Evolutionary conservation across 1,140 invertebrate species (phyloP).

Genomic region (Formica selysi): DNA sequence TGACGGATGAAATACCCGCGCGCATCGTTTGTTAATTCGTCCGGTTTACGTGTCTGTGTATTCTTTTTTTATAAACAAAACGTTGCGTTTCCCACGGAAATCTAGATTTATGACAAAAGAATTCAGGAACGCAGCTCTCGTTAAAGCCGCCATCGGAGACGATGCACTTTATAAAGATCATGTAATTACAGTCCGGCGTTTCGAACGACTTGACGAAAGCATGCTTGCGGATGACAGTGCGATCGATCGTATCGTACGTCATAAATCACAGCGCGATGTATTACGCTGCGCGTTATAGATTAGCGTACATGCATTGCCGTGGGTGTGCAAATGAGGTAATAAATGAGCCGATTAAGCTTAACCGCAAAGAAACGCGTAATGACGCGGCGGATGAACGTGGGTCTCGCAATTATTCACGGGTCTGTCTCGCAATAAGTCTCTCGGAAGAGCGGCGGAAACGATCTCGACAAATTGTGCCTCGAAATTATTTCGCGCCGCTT

Average conservation of each 20-base stretch:
- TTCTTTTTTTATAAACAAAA: not conserved
- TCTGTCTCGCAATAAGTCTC: conserved; percentile 47
- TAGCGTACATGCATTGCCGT: conserved; percentile 36
- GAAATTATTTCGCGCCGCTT: conserved; percentile 52
- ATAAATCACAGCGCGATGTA: conserved; percentile 52
- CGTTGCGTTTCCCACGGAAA: not conserved
- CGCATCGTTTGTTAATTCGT: conserved; percentile 30
- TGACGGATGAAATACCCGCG: conserved; percentile 30
- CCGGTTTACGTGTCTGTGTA: conserved; percentile 27
- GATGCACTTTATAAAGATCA: not conserved
- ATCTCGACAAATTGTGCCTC: conserved; percentile 31
- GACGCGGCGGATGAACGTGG: conserved; percentile 35
- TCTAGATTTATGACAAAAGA: conserved; percentile 11
- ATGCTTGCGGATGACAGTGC: conserved; percentile 22
- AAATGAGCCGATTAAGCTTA: conserved; percentile 48
- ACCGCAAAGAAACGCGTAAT: conserved; percentile 53
- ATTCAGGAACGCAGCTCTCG: not conserved
- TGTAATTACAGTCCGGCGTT: conserved; percentile 23
- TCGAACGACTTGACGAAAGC: conserved; percentile 38
- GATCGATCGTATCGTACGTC: conserved; percentile 45
- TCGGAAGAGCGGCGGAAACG: not conserved
- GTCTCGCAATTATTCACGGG: conserved; percentile 48
- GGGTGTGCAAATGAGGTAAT: conserved; percentile 58
- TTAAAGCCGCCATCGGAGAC: not conserved
- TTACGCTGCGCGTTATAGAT: conserved; percentile 28